Evolutionary conservation across 2,113 vertebrate genomes (phyloP).

Genomic region (Pachypanchax playfairii): DNA sequence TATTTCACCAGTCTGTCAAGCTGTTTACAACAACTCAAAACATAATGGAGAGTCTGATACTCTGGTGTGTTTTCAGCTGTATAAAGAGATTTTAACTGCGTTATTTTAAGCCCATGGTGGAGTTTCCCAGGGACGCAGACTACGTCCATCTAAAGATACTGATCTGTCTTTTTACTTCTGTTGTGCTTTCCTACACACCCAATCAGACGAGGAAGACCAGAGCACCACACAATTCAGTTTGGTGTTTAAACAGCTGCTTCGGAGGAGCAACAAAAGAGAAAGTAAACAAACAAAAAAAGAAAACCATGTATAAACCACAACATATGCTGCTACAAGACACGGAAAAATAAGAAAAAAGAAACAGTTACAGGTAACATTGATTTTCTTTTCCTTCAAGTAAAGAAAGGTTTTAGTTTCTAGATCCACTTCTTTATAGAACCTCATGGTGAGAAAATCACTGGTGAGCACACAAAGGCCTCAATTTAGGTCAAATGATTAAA

Average conservation of each 20-base stretch:
- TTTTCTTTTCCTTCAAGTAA: not conserved
- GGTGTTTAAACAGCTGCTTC: not conserved
- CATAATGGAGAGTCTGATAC: conserved; percentile 37
- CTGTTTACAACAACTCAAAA: conserved; percentile 29
- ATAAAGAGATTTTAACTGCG: conserved; percentile 18
- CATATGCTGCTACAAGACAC: not conserved
- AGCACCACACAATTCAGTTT: conserved; percentile 1
- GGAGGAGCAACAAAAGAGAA: not conserved
- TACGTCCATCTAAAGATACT: not conserved
- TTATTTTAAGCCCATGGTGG: conserved; percentile 18
- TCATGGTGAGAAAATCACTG: not conserved
- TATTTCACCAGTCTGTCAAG: conserved; percentile 46
- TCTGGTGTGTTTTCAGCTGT: conserved; percentile 31
- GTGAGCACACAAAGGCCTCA: not conserved
- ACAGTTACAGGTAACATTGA: not conserved
- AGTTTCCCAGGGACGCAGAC: conserved; percentile 9
- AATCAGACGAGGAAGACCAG: not conserved
- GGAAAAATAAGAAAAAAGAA: not conserved
- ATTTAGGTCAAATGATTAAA: not conserved
- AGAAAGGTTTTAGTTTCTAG: not conserved
- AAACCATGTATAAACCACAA: not conserved
- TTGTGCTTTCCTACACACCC: not conserved
- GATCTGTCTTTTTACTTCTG: not conserved
- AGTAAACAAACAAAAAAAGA: not conserved
- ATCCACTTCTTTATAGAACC: not conserved